Conservation (phyloP, 2,113 vertebrate genomes). For the Alaudala cheleensis region DNA sequence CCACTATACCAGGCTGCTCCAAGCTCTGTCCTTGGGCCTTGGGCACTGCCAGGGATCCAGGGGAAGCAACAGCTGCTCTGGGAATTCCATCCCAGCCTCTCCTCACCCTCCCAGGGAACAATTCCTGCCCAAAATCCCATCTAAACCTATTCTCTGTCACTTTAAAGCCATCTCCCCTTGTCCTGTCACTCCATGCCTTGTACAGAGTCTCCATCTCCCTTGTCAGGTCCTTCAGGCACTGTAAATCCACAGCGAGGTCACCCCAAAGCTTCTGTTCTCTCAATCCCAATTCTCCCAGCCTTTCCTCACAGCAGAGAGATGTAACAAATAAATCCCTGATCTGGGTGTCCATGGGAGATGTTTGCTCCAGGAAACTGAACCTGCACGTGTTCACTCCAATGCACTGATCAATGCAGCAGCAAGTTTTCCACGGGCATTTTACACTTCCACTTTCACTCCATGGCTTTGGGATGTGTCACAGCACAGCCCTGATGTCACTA, state of each 20-base stretch:
- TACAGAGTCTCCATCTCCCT: too few relatives aligned
- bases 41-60: not conserved
- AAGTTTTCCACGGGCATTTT: accelerated
- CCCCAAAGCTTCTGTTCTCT: not conserved
- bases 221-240: not conserved
- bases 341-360: accelerated
- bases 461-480: accelerated
- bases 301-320: not conserved
- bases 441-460: accelerated
- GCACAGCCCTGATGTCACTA: not conserved
- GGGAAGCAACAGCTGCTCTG: not conserved
- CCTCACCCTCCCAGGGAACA: accelerated
- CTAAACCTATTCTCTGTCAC: accelerated
- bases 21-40: not conserved
- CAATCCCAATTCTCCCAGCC: not conserved
- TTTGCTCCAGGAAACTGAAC: accelerated
- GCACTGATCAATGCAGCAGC: not conserved
- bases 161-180: not conserved
- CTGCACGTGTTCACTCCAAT: accelerated
- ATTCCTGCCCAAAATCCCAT: not conserved
- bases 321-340: accelerated
- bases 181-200: not conserved
- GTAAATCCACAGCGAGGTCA: accelerated
- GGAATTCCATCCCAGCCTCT: not conserved
- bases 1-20: not conserved